Base-by-base conservation (phyloP, 2,888 invertebrate genomes). In the Zhuqinia jingwanae region DNA sequence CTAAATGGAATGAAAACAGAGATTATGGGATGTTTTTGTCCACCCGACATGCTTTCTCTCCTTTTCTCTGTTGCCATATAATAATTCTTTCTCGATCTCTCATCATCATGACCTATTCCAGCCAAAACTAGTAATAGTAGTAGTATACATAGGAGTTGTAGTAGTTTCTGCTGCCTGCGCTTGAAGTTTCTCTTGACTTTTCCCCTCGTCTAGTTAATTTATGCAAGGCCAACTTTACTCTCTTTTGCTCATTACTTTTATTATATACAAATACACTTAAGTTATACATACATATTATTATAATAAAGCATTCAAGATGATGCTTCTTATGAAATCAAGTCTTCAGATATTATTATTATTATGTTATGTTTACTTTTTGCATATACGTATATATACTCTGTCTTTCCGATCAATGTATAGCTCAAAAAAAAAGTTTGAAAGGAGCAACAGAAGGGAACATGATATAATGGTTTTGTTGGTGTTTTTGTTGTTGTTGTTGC, bases 1-100 rank as follows among this genome's bases (percentile, higher is more conserved):
- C 76, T 83, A 75, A 83, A 83, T 83, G 63, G 47, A 83, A 83
- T 83, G 82, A 83, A 65, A 83, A 73, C 75, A 63, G 82, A 75
- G 73, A 81, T 83, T 75, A 63, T 76, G 75, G 45, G 17, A 76
- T 76, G 76, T 50, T 76, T 63, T 50, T 50, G 82, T 75, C 76
- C 75, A 75, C 80, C 50, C 68, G 80, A 68, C 42, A 13, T 20
- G 56, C 79, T 50, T 53, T 79, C 45, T 13, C 56, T 68, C n/a
- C n/a, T n/a, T 20, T 22, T 53, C 25, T 63, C 30, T 56, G n/a
- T 27, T 42, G 65, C 30, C 20, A 76, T n/a, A n/a, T n/a, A n/a
- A n/a, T 58, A 76, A 76, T 36, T 76, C 76, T 76, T 76, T 58
- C 42, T 30, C 15, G 42, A 56, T 63, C 76, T 63, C n/a, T n/a